These are phyloP conservation scores for Magallana angulata DNA, from an alignment of 1,140 invertebrate genomes.

Conservation along the genomic window DNA sequence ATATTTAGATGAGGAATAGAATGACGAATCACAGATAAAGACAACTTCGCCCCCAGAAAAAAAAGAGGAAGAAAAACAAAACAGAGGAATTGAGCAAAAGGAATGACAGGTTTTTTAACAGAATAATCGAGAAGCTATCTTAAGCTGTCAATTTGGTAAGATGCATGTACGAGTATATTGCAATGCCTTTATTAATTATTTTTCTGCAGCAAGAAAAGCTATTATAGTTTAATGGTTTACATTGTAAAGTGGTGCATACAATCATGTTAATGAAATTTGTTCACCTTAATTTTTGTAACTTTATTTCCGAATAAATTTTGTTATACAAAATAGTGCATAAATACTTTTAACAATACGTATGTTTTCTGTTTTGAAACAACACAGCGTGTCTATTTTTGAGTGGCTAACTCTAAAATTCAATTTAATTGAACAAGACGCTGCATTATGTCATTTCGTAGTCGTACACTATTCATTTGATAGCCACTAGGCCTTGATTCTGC, in stretches of 20 bases:
- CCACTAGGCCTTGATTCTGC: not conserved
- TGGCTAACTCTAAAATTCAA: not conserved
- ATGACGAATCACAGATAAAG: not conserved
- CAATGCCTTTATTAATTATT: not conserved
- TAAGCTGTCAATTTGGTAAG: not conserved
- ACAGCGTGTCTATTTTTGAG: not conserved
- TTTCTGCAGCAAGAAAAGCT: not conserved
- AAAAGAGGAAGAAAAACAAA: not conserved
- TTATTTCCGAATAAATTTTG: not conserved
- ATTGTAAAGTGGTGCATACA: not conserved
- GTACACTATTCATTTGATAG: conserved; percentile 23
- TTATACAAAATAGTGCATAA: not conserved
- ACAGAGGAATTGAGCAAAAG: conserved; percentile 24
- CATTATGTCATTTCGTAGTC: conserved; percentile 33
- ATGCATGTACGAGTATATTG: not conserved
- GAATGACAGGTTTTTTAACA: not conserved
- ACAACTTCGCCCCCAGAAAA: not conserved
- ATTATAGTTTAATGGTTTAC: not conserved
- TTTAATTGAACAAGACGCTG: conserved; percentile 26
- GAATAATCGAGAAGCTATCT: conserved; percentile 14
- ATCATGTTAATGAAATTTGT: not conserved
- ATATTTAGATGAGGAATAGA: not conserved
- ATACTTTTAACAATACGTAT: not conserved
- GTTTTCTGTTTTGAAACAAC: not conserved
- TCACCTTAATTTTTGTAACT: not conserved